Evolutionary conservation across 2,113 vertebrate genomes (phyloP), one percentile per base, ranked within the genome.

Genomic region (Illadopsis cleaveri): DNA sequence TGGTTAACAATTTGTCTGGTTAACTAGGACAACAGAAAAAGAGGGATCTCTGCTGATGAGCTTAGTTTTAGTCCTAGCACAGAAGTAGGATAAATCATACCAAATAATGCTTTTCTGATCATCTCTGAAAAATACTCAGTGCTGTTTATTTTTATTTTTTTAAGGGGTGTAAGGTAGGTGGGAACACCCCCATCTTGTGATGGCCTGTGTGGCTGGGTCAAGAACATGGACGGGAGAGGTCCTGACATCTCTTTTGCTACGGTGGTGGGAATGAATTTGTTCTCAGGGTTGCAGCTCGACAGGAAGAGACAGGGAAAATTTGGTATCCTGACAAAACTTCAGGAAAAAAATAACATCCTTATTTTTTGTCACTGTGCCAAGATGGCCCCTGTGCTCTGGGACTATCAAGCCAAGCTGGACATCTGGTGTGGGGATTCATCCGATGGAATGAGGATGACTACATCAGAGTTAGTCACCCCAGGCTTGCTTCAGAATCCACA

Each of bases 241-340:
- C 84, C 33, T 93, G 95, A 93, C 90, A 94, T 94, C 69, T 91
- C 40, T 33, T 27, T 82, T 85, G 66, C 75, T 79, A 50, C 0
- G 30, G 53, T 76, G 82, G 88, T 97, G 96, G 95, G 96, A 97
- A 96, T 95, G 22, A 88, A 65, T 95, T 94, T 90, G 62, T 97
- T 96, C 96, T 97, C 96, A 97, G 92, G 92, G 50, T 57, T 93
- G 54, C 90, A 95, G 82, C 90, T 93, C 93, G 90, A 96, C 94
- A 97, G 95, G 95, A 97, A 96, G 95, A 95, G 95, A 93, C 53
- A 50, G 95, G 66, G 94, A 94, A 94, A 96, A 68, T 96, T 70
- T 97, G 94, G 70, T 97, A 89, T 96, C 88, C 92, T 92, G 79
- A 97, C 79, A 88, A 93, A 95, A 80, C 90, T 94, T 93, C 45